Percentiles rank a stretch among this genome's conserved stretches.
phyloP scores from a whole-genome alignment of 2,888 invertebrate genomes.

The Macaria liturata region DNA sequence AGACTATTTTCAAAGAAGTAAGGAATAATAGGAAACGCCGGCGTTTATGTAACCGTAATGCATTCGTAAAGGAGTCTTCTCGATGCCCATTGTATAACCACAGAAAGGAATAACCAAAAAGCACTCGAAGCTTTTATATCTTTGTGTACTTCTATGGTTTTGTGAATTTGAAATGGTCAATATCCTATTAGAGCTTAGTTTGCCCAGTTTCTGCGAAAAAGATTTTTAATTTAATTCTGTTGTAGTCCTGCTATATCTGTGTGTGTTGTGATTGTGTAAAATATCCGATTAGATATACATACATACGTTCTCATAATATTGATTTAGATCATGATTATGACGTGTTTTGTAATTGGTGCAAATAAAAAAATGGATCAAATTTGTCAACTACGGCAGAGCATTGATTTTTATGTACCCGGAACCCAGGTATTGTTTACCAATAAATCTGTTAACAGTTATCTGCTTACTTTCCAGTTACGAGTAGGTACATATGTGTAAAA shows the following conservation, averaged over 20 bases:
- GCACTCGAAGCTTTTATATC: slow-evolving; percentile 68
- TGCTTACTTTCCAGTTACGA: no score
- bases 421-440: no score
- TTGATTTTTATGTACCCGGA: no score
- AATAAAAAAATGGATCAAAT: no score
- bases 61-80: slow-evolving; percentile 49
- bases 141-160: slow-evolving; percentile 56
- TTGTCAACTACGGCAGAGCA: no score
- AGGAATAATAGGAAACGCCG: slow-evolving; percentile 53
- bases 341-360: no score
- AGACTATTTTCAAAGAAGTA: not conserved
- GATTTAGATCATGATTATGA: no score
- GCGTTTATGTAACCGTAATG: slow-evolving; percentile 64
- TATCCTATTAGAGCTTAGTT: slow-evolving; percentile 63
- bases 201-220: slow-evolving; percentile 52
- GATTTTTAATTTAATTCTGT: slow-evolving; percentile 36
- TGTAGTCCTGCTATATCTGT: slow-evolving; percentile 13
- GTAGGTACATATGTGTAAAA: no score
- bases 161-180: slow-evolving; percentile 56
- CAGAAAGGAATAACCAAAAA: slow-evolving; percentile 68
- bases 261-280: not conserved
- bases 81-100: slow-evolving; percentile 57
- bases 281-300: no score
- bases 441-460: no score
- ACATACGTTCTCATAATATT: no score